These are phyloP conservation scores for Anisognathus igniventris DNA, from an alignment of 2,797 vertebrate genomes.

Conservation along the genomic window DNA sequence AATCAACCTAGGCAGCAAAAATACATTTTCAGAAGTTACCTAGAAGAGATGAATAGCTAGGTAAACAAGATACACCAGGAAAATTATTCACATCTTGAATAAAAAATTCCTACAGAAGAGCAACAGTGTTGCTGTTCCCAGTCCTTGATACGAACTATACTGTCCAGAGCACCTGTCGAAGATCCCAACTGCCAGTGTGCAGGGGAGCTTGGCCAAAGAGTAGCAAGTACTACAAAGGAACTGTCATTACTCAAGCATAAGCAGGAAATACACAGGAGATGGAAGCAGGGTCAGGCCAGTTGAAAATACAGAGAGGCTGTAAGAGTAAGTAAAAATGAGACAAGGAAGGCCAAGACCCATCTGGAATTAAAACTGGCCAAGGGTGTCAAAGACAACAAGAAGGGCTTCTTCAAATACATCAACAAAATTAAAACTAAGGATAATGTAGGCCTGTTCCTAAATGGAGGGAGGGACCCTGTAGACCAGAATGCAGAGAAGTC, in stretches of 20 bases:
- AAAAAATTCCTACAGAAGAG: not conserved
- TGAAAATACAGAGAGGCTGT: not conserved
- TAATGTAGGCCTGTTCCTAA: not conserved
- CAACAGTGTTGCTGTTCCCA: not conserved
- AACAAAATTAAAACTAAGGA: not conserved
- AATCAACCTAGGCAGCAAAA: not conserved
- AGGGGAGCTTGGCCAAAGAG: not conserved
- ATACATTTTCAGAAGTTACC: not conserved
- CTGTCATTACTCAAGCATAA: not conserved
- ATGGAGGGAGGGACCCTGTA: not conserved
- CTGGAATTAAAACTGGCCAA: not conserved
- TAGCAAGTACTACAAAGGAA: not conserved
- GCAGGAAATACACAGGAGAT: not conserved
- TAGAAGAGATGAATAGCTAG: not conserved
- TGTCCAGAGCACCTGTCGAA: not conserved
- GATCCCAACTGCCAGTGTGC: not conserved
- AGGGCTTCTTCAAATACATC: not conserved
- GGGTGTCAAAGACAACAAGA: not conserved
- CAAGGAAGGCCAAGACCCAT: not conserved
- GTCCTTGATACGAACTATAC: not conserved
- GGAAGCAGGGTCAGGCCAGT: not conserved
- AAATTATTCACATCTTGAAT: not conserved
- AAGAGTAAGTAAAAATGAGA: not conserved
- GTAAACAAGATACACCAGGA: not conserved
- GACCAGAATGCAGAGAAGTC: not conserved